phyloP scores from a whole-genome alignment of 2,888 invertebrate species.

The Sphaerophoria rueppellii region DNA sequence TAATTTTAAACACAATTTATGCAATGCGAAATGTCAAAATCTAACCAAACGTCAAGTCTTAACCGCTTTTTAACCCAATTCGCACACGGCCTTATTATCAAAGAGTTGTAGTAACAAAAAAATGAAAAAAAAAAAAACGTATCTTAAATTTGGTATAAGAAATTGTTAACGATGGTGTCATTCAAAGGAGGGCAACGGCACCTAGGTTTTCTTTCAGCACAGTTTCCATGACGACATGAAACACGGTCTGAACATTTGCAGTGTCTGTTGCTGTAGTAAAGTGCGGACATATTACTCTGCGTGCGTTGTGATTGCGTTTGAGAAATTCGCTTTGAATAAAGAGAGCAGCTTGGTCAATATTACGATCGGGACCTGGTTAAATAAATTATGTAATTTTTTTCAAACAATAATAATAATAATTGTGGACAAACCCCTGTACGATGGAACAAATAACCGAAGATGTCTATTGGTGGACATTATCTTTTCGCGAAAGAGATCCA shows the following conservation, averaged over 20 bases:
- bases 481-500: slow-evolving; percentile 86
- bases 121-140: slow-evolving; percentile 61
- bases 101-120: slow-evolving; percentile 58
- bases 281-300: slow-evolving; percentile 86
- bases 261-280: slow-evolving; percentile 88
- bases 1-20: too few species aligned
- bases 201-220: slow-evolving; percentile 85
- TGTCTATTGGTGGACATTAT: slow-evolving; percentile 85
- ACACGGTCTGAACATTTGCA: slow-evolving; percentile 86
- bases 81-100: too few species aligned
- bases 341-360: slow-evolving; percentile 85
- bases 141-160: slow-evolving; percentile 59
- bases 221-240: slow-evolving; percentile 87
- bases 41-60: too few species aligned
- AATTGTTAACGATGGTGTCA: neutral
- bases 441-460: slow-evolving; percentile 84
- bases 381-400: neutral
- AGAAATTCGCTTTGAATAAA: slow-evolving; percentile 86
- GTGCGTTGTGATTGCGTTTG: slow-evolving; percentile 83
- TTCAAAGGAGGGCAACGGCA: slow-evolving; percentile 83
- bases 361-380: slow-evolving; percentile 84
- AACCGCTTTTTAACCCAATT: too few species aligned
- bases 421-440: slow-evolving; percentile 83
- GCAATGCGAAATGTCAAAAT: too few species aligned
- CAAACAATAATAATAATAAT: too few species aligned